Evolutionary conservation across 2,113 vertebrate genomes (phyloP).

Genomic region (Grus americana): DNA sequence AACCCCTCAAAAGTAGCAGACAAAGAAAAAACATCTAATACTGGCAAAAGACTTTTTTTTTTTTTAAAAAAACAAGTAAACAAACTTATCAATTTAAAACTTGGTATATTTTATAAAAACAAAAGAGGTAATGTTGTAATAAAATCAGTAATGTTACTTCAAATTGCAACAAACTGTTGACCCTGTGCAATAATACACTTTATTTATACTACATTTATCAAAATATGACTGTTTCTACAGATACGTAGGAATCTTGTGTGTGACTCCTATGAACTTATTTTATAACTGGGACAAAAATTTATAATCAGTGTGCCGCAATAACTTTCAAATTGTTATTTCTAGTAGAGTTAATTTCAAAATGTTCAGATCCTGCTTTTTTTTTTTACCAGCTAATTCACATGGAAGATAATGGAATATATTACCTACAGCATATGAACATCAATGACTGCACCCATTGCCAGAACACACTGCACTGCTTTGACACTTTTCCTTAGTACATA

Average conservation of each 20-base stretch:
- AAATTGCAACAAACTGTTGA: conserved; percentile 75
- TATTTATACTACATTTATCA: conserved; percentile 69
- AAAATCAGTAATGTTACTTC: conserved; percentile 78
- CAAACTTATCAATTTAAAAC: conserved; percentile 74
- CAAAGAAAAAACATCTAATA: conserved; percentile 76
- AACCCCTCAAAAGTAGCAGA: conserved; percentile 75
- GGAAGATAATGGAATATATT: conserved; percentile 57
- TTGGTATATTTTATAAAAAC: conserved; percentile 77
- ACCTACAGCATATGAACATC: conserved; percentile 63
- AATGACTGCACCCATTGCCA: conserved; percentile 67
- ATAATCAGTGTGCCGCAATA: conserved; percentile 75
- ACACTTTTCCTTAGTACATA: conserved; percentile 77
- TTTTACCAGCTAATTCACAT: conserved; percentile 59
- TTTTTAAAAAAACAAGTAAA: conserved; percentile 65
- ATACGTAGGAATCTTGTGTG: conserved; percentile 51
- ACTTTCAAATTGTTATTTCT: conserved; percentile 49
- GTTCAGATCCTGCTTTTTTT: conserved; percentile 54
- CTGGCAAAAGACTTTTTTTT: conserved; percentile 70
- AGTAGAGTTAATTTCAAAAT: conserved; percentile 52
- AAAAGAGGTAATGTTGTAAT: conserved; percentile 86
- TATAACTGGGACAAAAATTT: conserved; percentile 67
- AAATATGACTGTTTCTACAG: conserved; percentile 65
- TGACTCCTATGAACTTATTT: conserved; percentile 59
- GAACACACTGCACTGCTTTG: conserved; percentile 69
- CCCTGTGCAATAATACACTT: conserved; percentile 81